Evolutionary conservation across 2,797 vertebrate species (phyloP).

Genomic region (Zalophus californianus): DNA sequence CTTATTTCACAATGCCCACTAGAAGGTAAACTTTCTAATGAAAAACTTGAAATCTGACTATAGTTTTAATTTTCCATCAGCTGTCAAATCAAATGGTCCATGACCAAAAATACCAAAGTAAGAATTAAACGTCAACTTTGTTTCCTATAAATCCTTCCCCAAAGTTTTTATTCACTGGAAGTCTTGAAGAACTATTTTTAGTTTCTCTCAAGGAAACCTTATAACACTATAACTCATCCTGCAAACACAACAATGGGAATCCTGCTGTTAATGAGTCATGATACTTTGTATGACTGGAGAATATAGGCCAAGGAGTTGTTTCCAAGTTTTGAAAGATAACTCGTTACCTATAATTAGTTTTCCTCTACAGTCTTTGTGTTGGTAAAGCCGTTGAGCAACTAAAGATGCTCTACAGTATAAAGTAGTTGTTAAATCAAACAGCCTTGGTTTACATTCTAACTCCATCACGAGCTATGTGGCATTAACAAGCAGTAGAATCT

Average conservation of each 20-base stretch:
- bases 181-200: slow-evolving; percentile 86
- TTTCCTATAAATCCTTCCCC: slow-evolving; percentile 73
- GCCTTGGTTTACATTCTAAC: neutral
- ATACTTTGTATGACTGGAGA: slow-evolving; percentile 62
- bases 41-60: slow-evolving; percentile 40
- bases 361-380: neutral
- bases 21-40: slow-evolving; percentile 11
- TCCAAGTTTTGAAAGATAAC: slow-evolving; percentile 42
- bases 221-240: slow-evolving; percentile 84
- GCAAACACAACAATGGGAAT: slow-evolving; percentile 75
- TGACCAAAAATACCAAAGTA: neutral
- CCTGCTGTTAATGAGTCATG: slow-evolving; percentile 84
- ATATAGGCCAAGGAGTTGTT: slow-evolving; percentile 67
- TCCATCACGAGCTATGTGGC: neutral
- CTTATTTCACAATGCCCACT: neutral
- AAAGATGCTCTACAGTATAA: neutral
- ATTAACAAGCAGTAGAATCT: neutral
- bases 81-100: slow-evolving; percentile 28
- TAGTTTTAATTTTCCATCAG: slow-evolving; percentile 61
- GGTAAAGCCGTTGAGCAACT: neutral
- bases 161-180: slow-evolving; percentile 77
- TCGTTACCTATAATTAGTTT: neutral
- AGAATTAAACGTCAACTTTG: slow-evolving; percentile 70
- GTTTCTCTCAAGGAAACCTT: slow-evolving; percentile 82
- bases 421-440: neutral